Percentiles rank a stretch among this genome's conserved stretches.
Evolutionary conservation across 2,888 invertebrate species (phyloP).

Genomic region (Eristalis tenax): DNA sequence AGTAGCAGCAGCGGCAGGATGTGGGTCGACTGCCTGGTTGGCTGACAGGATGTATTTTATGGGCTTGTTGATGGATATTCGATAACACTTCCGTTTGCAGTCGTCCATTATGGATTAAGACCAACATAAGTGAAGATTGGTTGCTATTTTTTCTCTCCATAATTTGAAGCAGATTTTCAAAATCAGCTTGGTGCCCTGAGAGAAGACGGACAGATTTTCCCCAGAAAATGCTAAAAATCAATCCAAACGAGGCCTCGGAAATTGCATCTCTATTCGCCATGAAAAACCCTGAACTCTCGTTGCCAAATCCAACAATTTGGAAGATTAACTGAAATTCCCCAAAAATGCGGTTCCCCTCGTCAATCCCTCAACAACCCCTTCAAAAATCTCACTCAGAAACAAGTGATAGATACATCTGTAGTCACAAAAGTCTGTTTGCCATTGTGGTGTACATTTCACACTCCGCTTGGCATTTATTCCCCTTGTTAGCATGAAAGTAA

Average conservation of each 20-base stretch:
- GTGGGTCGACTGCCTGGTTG: not conserved
- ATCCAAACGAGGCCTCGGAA: too few relatives aligned
- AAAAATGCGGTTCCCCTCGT: not conserved
- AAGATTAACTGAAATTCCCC: not conserved
- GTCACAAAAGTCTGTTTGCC: not conserved
- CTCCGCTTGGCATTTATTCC: not conserved
- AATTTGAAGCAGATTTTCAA: too few relatives aligned
- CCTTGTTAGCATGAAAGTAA: constrained; percentile 1
- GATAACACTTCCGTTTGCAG: not conserved
- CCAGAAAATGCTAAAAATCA: too few relatives aligned
- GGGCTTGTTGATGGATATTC: not conserved
- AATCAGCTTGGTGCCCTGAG: too few relatives aligned
- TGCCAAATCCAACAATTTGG: not conserved
- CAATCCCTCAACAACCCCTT: not conserved
- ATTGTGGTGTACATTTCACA: not conserved
- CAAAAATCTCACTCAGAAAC: not conserved
- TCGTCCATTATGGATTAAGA: not conserved
- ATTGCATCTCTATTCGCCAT: not conserved
- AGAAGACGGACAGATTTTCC: too few relatives aligned
- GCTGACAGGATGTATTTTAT: not conserved
- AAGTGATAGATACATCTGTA: constrained; percentile 1
- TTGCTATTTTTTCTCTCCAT: too few relatives aligned
- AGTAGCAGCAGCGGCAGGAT: not conserved
- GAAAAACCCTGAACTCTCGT: not conserved
- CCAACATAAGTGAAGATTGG: not conserved